Conservation (phyloP, 1,140 invertebrate species). For the Harpegnathos saltator region DNA sequence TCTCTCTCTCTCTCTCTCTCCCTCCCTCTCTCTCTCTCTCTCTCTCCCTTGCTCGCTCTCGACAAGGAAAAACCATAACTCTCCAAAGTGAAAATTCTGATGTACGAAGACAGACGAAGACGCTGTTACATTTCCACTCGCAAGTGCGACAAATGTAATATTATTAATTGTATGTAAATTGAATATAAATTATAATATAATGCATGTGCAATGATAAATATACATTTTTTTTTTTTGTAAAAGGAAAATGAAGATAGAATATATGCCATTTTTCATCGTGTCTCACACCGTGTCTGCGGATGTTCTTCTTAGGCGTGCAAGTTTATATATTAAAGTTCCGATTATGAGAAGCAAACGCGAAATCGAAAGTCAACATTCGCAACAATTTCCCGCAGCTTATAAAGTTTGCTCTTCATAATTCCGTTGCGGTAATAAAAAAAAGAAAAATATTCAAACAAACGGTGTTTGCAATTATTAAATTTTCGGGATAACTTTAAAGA, state of each 20-base stretch:
- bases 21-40: too few species aligned
- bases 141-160: too few species aligned
- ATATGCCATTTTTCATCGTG: neutral
- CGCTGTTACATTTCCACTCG: too few species aligned
- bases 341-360: neutral
- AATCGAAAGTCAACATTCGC: neutral
- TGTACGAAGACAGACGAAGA: neutral
- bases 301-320: neutral
- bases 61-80: constrained; percentile 15
- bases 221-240: too few species aligned
- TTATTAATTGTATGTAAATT: too few species aligned
- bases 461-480: neutral
- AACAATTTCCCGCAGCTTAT: neutral
- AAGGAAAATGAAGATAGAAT: too few species aligned
- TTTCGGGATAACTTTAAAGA: constrained; percentile 1
- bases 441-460: neutral
- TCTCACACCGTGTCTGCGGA: neutral
- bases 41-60: too few species aligned
- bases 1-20: too few species aligned
- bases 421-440: too few species aligned
- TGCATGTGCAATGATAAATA: too few species aligned
- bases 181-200: too few species aligned
- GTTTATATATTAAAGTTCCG: neutral
- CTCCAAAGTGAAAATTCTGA: neutral
- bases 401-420: neutral